A percentile compares a stretch with the other conserved stretches of the same genome.
Conservation (phyloP, 2,888 invertebrate genomes). For the Eupithecia pulchellata region DNA sequence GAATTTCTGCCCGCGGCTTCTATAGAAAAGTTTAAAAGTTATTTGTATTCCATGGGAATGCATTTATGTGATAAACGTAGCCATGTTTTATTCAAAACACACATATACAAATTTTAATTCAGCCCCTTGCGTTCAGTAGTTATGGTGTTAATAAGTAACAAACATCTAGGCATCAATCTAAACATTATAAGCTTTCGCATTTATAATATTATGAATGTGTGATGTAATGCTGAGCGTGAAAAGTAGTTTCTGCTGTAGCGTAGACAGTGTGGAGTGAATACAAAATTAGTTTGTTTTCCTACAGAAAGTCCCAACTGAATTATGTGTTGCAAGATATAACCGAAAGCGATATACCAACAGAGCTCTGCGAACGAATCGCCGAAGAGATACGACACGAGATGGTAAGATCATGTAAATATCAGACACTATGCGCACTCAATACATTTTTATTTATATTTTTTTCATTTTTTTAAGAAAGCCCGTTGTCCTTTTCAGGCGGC, state of each 20-base stretch:
- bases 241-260: background rate
- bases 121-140: no score
- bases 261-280: background rate
- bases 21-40: no score
- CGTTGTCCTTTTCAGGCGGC: conserved; percentile 78
- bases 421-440: conserved; percentile 41
- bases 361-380: conserved; percentile 94
- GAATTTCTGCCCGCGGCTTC: no score
- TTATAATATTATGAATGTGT: no score
- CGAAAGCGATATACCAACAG: conserved; percentile 95
- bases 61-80: no score
- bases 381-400: conserved; percentile 97
- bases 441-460: conserved; percentile 45
- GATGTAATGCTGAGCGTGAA: background rate
- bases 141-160: no score
- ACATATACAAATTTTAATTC: no score
- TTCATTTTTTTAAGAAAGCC: conserved; percentile 61
- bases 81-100: no score
- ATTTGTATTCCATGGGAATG: no score
- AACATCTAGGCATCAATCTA: no score
- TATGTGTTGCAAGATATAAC: conserved; percentile 95
- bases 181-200: no score
- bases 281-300: background rate
- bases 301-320: conserved; percentile 92
- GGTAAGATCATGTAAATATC: conserved; percentile 87